Base-by-base conservation (phyloP, 2,113 vertebrate species). In the Brachyistius frenatus region DNA sequence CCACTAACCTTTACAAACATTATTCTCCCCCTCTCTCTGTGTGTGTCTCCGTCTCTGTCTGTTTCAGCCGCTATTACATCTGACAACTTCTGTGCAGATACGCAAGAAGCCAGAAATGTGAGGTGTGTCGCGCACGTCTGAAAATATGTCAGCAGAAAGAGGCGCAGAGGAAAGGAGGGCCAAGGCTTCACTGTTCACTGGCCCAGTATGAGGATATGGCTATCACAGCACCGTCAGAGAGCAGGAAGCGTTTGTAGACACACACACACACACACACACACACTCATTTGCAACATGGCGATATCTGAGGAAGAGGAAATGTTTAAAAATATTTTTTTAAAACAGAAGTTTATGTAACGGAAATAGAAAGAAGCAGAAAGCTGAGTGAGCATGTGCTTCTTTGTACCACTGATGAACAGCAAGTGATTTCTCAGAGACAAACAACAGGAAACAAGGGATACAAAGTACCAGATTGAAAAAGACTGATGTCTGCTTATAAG, bases 221-320 rank as follows among this genome's bases (percentile, higher is more conserved):
- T 81, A 78, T 88, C 83, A 76, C 65, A 82, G 73, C 64, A 36
- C 47, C 77, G 86, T 89, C 89, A 86, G 64, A 74, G 62, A 66
- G 53, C 83, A 93, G 90, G 89, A 93, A 93, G 86, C 72, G 65
- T 74, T 60, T 86, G 73, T 73, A 87, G 50, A 33, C 54, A 15
- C 46, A 71, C 15, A 56, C 55, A 62, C 66, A 60, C 39, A 54
- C 2, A 13, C 23, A 31, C 49, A 13, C 63, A 77, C 50, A 71
- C 55, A 46, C 61, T 64, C 60, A 63, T 44, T 66, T 55, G 53
- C 44, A 85, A 64, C 60, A 61, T 63, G 76, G 68, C 2, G 16
- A 44, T 68, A 74, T 71, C 53, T 80, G 37, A 91, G 83, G 89
- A 81, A 83, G 85, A 85, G 23, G 23, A 23, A 23, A 23, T 23